Conservation (phyloP, 1,140 invertebrate species). For the Drosophila tani region DNA sequence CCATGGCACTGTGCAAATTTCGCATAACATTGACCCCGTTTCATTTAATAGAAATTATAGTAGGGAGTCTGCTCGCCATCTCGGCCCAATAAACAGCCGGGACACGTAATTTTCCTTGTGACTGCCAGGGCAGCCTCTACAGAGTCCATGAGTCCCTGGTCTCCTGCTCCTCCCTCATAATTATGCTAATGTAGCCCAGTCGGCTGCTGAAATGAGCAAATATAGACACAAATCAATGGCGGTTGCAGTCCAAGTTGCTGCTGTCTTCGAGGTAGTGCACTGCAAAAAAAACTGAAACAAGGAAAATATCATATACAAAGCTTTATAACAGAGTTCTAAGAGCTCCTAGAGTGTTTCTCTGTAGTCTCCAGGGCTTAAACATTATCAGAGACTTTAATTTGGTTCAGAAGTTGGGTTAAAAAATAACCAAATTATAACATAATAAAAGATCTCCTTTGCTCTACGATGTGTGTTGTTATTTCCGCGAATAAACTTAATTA, state of each 20-base stretch:
- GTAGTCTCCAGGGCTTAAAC: background rate
- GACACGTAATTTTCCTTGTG: slow-evolving; percentile 60
- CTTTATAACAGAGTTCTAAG: background rate
- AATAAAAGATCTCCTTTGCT: too few species aligned
- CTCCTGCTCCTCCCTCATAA: slow-evolving; percentile 44
- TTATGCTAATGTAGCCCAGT: slow-evolving; percentile 67
- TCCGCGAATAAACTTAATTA: too few species aligned
- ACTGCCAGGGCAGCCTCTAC: slow-evolving; percentile 15
- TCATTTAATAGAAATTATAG: slow-evolving; percentile 66
- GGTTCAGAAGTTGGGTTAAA: too few species aligned
- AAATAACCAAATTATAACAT: too few species aligned
- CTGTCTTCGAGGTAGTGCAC: slow-evolving; percentile 1
- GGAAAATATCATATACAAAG: background rate
- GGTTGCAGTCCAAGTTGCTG: slow-evolving; percentile 21
- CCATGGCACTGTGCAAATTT: slow-evolving; percentile 37
- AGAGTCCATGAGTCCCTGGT: background rate
- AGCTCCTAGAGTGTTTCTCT: too few species aligned
- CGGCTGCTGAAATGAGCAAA: slow-evolving; percentile 49
- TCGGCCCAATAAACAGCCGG: slow-evolving; percentile 38
- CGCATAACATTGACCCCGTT: slow-evolving; percentile 75
- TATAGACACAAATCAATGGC: slow-evolving; percentile 63
- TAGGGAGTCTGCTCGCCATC: slow-evolving; percentile 16
- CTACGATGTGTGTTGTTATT: too few species aligned
- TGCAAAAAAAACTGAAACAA: slow-evolving; percentile 1
- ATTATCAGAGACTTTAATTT: background rate